Conservation (phyloP, 2,888 invertebrate genomes). For the Drosophila lacicola region DNA sequence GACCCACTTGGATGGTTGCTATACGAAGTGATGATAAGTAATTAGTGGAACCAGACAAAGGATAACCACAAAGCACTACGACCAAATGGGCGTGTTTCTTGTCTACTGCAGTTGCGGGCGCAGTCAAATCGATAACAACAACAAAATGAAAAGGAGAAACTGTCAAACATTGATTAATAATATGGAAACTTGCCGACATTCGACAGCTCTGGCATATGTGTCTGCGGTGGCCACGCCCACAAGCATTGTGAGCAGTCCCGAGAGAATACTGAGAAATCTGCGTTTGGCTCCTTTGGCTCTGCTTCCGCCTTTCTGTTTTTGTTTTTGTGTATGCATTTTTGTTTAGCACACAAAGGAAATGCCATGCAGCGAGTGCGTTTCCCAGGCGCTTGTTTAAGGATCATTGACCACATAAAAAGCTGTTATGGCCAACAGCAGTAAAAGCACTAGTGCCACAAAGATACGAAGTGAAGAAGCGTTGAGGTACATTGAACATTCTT, state of each 20-base stretch:
- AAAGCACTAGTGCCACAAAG: conserved; percentile 22
- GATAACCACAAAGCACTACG: conserved; percentile 16
- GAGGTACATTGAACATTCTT: conserved; percentile 46
- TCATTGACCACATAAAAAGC: conserved; percentile 78
- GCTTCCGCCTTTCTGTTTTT: conserved; percentile 25
- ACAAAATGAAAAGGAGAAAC: conserved; percentile 4
- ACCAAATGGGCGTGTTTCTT: conserved; percentile 30
- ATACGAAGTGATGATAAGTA: conserved; percentile 20
- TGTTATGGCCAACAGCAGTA: conserved; percentile 66
- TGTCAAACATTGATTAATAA: conserved; percentile 35
- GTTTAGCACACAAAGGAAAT: conserved; percentile 39
- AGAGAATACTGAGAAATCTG: conserved; percentile 30
- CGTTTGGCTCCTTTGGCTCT: conserved; percentile 37
- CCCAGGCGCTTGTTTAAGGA: conserved; percentile 56
- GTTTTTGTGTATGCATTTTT: conserved; percentile 8
- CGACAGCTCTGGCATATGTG: conserved; percentile 25
- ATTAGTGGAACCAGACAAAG: conserved; percentile 38
- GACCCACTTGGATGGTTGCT: conserved; percentile 43
- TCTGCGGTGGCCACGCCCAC: conserved; percentile 37
- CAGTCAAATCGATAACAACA: background rate
- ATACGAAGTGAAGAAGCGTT: conserved; percentile 23
- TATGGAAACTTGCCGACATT: conserved; percentile 33
- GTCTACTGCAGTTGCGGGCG: conserved; percentile 20
- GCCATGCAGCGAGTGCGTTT: conserved; percentile 43
- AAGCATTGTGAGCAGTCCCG: conserved; percentile 8